Evolutionary conservation across 1,140 invertebrate species (phyloP), one percentile per base, ranked within the genome.

Genomic region (Sarcophaga peregrina): DNA sequence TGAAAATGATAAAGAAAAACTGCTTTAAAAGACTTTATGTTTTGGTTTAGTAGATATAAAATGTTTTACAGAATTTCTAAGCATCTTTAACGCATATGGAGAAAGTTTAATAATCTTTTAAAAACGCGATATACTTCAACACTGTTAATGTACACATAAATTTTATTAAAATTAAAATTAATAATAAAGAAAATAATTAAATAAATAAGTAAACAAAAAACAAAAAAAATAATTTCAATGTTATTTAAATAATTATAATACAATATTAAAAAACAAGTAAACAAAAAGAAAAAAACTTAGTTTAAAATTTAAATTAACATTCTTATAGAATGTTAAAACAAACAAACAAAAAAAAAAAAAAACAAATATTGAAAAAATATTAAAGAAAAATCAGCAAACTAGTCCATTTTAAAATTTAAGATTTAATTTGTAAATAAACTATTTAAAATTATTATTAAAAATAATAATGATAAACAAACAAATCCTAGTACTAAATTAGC

Each of bases 401-500:
- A 68, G 62, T 81, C 62, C 80, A 81, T 81, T 81, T 68, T 81
- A 58, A 68, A 81, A 81, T 45, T 58, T 76, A 76, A 76, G 45
- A 78, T 78, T 52, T 25, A 78, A 50, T 52, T 15, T 50, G 15
- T 76, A 76, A 48, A 48, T 78, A 78, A 76, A 47, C 47, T 47
- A 48, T 48, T 76, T 15, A 48, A 76, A 73, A 72, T 72, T 25
- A 25, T 73, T 10, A 73, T 37, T 73, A 73, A 7, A 13, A 75
- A 47, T 75, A 54, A 20, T 25, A 72, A 72, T n/a, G n/a, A n/a
- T 25, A 72, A 72, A 78, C 17, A 78, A 78, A 78, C 5, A 78
- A 78, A n/a, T 78, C 47, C 17, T 78, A 78, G 75, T 78, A 78
- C 75, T 78, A 78, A 78, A 78, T 78, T 78, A 78, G 75, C 75